A percentile compares a stretch with the other conserved stretches of the same genome.
Conservation (phyloP, 2,797 vertebrate genomes). For the Pogonophryne albipinna region DNA sequence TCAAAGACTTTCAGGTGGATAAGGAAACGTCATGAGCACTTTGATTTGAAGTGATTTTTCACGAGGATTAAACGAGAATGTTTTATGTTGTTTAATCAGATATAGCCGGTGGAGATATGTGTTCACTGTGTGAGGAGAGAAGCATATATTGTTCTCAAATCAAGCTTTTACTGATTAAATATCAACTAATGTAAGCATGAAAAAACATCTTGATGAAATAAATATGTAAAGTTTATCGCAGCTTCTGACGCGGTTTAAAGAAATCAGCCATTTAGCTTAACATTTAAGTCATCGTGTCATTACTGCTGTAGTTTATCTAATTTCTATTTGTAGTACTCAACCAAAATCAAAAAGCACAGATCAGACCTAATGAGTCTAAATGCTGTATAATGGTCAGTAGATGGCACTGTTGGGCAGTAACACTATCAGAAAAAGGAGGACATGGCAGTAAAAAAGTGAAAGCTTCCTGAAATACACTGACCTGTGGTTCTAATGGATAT, state of each 20-base stretch:
- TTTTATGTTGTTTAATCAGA: neutral
- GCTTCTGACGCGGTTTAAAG: too few relatives aligned
- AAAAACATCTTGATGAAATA: neutral
- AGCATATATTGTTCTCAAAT: neutral
- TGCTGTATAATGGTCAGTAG: conserved; percentile 31
- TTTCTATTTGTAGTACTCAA: neutral
- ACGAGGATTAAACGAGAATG: too few relatives aligned
- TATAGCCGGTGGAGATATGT: neutral
- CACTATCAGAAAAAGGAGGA: neutral
- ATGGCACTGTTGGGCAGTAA: conserved; percentile 33
- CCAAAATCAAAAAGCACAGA: neutral
- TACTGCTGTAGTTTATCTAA: neutral
- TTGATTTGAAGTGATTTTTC: too few relatives aligned
- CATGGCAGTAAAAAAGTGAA: neutral
- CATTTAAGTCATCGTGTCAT: neutral
- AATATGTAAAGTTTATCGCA: neutral
- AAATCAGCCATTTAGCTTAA: neutral
- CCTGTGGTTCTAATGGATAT: neutral
- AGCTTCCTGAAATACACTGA: neutral
- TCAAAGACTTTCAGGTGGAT: too few relatives aligned
- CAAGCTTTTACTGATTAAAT: conserved; percentile 5
- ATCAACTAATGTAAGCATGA: neutral
- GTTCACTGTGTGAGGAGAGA: neutral
- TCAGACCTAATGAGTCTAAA: neutral
- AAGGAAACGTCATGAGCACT: too few relatives aligned